phyloP scores from a whole-genome alignment of 2,888 invertebrate species.

The Camponotus fellah region DNA sequence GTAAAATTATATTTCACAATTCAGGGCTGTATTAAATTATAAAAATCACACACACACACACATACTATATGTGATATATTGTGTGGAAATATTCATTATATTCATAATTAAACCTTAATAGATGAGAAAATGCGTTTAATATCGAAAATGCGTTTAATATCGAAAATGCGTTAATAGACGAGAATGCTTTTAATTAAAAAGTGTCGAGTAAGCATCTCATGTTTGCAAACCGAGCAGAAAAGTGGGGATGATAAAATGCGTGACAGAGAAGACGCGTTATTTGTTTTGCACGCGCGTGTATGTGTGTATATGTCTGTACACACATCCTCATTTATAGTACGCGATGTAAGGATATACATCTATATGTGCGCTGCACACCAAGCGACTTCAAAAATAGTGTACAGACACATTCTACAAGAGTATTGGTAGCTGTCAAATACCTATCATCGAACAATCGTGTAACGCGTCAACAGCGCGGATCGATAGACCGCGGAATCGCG shows the following conservation, averaged over 20 bases:
- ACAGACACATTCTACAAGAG: constrained; percentile 9
- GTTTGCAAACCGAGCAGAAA: not conserved
- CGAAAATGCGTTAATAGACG: no score
- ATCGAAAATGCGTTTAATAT: not conserved
- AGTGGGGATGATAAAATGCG: not conserved
- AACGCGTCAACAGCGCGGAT: constrained; percentile 43
- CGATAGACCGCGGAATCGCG: constrained; percentile 1
- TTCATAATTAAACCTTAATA: not conserved
- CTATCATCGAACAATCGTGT: constrained; percentile 42
- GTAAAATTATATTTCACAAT: not conserved
- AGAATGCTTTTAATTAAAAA: constrained; percentile 31
- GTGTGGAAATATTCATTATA: not conserved
- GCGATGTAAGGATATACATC: not conserved
- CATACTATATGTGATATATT: not conserved
- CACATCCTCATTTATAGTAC: not conserved
- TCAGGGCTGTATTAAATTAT: not conserved
- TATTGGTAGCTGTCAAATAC: constrained; percentile 64
- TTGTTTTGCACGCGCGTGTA: not conserved
- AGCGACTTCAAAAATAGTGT: constrained; percentile 39
- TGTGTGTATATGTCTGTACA: not conserved
- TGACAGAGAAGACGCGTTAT: not conserved
- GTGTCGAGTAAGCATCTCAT: not conserved
- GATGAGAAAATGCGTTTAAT: not conserved
- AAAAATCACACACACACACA: not conserved
- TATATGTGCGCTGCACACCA: not conserved